Percentiles rank a stretch among this genome's conserved stretches.
phyloP scores from a whole-genome alignment of 2,113 vertebrate genomes.

The Telmatochromis brichardi region DNA sequence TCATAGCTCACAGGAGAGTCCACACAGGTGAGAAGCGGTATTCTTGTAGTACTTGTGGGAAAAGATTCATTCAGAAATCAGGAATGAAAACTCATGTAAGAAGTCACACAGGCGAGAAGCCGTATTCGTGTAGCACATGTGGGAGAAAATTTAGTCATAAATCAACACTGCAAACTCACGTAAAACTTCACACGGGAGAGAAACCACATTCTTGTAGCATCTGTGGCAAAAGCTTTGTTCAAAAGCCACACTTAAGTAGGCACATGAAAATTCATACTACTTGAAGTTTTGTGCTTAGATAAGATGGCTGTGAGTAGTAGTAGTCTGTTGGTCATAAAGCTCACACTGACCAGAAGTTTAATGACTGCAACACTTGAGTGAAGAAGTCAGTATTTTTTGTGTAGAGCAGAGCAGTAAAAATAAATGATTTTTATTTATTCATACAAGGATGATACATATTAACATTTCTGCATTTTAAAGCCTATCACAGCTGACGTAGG shows the following conservation, averaged over 20 bases:
- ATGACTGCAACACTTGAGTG: not conserved
- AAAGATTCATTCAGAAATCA: not conserved
- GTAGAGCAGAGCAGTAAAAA: not conserved
- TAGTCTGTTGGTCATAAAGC: not conserved
- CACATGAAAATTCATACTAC: not conserved
- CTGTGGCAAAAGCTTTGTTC: not conserved
- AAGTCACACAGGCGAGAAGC: not conserved
- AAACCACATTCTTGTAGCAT: not conserved
- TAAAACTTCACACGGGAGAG: not conserved
- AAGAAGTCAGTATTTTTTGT: not conserved
- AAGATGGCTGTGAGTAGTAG: not conserved
- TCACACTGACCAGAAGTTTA: not conserved
- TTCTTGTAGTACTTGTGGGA: not conserved
- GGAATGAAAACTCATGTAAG: not conserved
- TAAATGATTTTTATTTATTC: not conserved
- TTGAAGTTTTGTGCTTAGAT: not conserved
- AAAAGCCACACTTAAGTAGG: not conserved
- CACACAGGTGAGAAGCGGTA: not conserved
- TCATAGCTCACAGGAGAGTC: not conserved
- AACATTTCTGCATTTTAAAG: not conserved
- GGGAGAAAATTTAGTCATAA: not conserved
- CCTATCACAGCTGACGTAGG: not conserved
- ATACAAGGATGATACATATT: not conserved
- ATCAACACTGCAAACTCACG: not conserved
- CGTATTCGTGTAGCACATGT: not conserved